phyloP scores from a whole-genome alignment of 2,113 vertebrate species.

The Sphaerodactylus townsendi region DNA sequence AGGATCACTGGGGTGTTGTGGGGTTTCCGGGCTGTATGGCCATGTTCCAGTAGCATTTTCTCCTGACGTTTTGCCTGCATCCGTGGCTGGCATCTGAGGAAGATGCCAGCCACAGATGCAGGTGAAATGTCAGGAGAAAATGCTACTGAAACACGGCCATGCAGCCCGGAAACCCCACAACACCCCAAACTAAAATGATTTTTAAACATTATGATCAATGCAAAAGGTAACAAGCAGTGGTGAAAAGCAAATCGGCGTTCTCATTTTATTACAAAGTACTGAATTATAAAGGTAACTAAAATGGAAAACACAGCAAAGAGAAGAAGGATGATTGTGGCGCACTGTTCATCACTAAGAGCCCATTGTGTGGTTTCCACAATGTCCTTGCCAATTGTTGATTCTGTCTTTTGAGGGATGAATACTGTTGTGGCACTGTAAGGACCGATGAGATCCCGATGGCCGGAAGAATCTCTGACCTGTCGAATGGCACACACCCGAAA shows the following conservation, averaged over 20 bases:
- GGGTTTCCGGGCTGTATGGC: too few relatives aligned
- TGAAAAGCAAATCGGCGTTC: constrained; percentile 67
- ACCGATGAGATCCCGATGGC: constrained; percentile 85
- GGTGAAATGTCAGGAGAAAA: too few relatives aligned
- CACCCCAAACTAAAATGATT: too few relatives aligned
- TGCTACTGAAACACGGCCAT: too few relatives aligned
- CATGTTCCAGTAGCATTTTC: too few relatives aligned
- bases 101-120: too few relatives aligned
- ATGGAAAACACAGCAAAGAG: constrained; percentile 93
- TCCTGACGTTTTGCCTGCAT: too few relatives aligned
- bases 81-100: too few relatives aligned
- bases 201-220: constrained; percentile 77
- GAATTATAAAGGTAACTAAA: constrained; percentile 95
- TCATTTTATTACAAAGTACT: constrained; percentile 99
- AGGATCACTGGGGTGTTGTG: too few relatives aligned
- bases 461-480: constrained; percentile 86
- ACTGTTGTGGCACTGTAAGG: constrained; percentile 90
- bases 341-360: constrained; percentile 92
- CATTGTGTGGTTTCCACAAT: constrained; percentile 76
- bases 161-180: too few relatives aligned
- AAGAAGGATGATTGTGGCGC: constrained; percentile 93
- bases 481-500: constrained; percentile 91
- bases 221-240: constrained; percentile 71
- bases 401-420: constrained; percentile 85
- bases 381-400: constrained; percentile 74